Conservation (phyloP, 1,140 invertebrate genomes). For the Eueides isabella region DNA sequence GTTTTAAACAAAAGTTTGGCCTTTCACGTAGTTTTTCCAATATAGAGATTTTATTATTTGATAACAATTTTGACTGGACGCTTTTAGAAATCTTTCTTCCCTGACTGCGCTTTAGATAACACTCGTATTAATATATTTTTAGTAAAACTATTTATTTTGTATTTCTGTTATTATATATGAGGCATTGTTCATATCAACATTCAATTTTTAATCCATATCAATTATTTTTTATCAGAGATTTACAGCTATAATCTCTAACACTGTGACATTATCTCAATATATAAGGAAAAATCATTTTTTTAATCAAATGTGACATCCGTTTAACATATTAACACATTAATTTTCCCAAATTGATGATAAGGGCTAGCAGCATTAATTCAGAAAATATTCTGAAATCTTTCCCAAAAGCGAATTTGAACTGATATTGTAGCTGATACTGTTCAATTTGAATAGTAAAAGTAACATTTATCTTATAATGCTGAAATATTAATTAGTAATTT, state of each 20-base stretch:
- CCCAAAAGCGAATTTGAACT: slow-evolving; percentile 35
- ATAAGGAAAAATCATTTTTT: neutral
- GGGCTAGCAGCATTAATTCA: slow-evolving; percentile 24
- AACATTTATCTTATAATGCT: neutral
- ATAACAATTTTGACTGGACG: slow-evolving; percentile 20
- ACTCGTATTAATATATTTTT: neutral
- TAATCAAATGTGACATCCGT: slow-evolving; percentile 49
- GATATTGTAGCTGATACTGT: too few relatives aligned
- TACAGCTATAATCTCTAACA: neutral
- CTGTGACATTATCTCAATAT: neutral
- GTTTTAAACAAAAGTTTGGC: slow-evolving; percentile 36
- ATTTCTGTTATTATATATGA: neutral
- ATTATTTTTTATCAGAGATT: neutral
- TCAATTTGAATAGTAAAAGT: too few relatives aligned
- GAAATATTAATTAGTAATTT: neutral
- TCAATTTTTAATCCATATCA: neutral
- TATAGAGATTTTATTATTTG: slow-evolving; percentile 26
- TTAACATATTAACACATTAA: slow-evolving; percentile 68
- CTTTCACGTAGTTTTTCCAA: slow-evolving; percentile 27
- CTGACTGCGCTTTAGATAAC: slow-evolving; percentile 20
- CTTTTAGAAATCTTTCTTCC: slow-evolving; percentile 14
- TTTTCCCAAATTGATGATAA: slow-evolving; percentile 37
- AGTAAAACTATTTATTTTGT: slow-evolving; percentile 3
- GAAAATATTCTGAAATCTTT: slow-evolving; percentile 32
- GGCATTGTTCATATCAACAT: neutral